These are phyloP conservation scores for Cathartes aura DNA, from an alignment of 2,113 vertebrate genomes.

Conservation along the genomic window DNA sequence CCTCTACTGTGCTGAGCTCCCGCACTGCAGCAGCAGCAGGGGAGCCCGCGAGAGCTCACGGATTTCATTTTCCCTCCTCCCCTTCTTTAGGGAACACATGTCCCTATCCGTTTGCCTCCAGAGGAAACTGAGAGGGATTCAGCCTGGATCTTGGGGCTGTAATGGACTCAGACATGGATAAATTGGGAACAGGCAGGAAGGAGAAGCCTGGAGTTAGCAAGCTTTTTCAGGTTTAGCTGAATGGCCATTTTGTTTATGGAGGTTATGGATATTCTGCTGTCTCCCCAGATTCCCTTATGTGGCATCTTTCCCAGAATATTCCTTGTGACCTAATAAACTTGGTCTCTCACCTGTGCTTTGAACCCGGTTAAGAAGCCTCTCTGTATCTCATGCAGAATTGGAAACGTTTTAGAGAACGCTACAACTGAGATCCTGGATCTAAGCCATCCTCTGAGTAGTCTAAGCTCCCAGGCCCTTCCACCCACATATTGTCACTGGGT, in stretches of 20 bases:
- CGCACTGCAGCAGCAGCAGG: not conserved
- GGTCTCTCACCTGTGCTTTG: not conserved
- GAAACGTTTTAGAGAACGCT: not conserved
- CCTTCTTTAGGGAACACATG: not conserved
- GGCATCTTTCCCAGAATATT: not conserved
- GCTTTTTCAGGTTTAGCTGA: not conserved
- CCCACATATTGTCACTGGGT: not conserved
- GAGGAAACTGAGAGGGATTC: not conserved
- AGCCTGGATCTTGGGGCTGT: not conserved
- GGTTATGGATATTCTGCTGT: not conserved
- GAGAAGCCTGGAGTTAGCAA: not conserved
- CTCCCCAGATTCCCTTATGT: not conserved
- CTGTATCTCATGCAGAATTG: not conserved
- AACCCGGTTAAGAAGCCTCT: not conserved
- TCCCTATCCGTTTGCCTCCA: not conserved
- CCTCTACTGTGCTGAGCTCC: not conserved
- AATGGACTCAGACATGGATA: not conserved
- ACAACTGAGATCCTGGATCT: not conserved
- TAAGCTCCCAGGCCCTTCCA: not conserved
- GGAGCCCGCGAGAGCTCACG: rapidly evolving
- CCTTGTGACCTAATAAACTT: not conserved
- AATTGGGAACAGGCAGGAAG: not conserved
- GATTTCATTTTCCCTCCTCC: not conserved
- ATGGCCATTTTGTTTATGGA: not conserved
- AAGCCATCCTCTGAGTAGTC: not conserved